phyloP scores from a whole-genome alignment of 2,888 invertebrate species.

The Troilus luridus region DNA sequence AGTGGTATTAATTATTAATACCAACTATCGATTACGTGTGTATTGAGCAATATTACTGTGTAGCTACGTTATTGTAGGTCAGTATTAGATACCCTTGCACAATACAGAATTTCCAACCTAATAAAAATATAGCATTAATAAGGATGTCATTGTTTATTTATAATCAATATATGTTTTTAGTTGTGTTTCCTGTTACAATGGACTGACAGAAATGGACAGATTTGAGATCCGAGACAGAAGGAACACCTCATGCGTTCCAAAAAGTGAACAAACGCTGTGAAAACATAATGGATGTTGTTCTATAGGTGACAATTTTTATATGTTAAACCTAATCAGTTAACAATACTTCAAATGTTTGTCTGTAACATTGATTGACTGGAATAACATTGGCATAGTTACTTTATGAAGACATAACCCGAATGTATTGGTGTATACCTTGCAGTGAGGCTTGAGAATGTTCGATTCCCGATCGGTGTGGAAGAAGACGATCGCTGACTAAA shows the following conservation, averaged over 20 bases:
- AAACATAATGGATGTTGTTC: neutral
- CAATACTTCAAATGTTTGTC: neutral
- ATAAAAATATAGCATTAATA: too few relatives aligned
- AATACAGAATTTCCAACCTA: too few relatives aligned
- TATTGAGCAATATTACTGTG: neutral
- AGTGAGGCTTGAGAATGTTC: neutral
- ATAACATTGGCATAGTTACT: neutral
- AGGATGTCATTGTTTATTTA: too few relatives aligned
- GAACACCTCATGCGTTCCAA: neutral
- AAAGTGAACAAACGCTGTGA: neutral
- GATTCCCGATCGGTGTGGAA: neutral
- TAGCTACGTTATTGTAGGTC: too few relatives aligned
- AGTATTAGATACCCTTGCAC: too few relatives aligned
- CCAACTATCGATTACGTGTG: neutral
- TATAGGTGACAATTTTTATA: neutral
- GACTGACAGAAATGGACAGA: neutral
- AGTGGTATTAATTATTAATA: too few relatives aligned
- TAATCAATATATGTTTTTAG: neutral
- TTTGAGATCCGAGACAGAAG: neutral
- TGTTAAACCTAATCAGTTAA: neutral
- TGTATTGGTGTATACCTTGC: neutral
- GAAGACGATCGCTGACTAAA: neutral
- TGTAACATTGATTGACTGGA: neutral
- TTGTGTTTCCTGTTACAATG: neutral
- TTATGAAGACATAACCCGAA: neutral